Evolutionary conservation across 2,797 vertebrate genomes (phyloP), one percentile per base, ranked within the genome.

Genomic region (Macropus fuliginosus): DNA sequence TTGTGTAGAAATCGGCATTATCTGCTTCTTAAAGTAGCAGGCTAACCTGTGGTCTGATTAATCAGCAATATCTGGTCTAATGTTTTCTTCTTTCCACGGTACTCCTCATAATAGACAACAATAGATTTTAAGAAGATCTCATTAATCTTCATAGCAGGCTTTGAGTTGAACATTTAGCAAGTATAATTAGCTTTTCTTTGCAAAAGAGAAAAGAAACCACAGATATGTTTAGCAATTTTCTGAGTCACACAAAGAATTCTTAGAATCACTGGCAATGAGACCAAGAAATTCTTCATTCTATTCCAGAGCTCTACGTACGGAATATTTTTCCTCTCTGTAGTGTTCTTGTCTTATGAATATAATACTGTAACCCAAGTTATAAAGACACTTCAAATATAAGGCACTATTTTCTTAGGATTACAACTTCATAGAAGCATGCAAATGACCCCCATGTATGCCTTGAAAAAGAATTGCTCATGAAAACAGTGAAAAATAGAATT

Each of bases 401-500:
- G 16, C 55, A 29, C 16, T 81, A 10, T 93, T 93, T 92, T 94
- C 34, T 87, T 62, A 89, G 18, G 56, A 93, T 46, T 91, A 50
- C 94, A 24, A 92, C 9, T 91, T 91, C 50, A 54, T 55, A 55
- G 54, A 95, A 92, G 2, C 91, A 31, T 93, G 40, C 18, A 96
- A 91, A 93, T 94, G 16, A 96, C 57, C 57, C 40, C 21, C 34
- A 93, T 18, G 12, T 91, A 6, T 95, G 54, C 31, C n/a, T 27
- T 91, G 3, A 74, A 54, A 95, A 94, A 93, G 50, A 91, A 54
- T 54, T 95, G 16, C 31, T 92, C 57, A 56, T 56, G 81, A 93
- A 96, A 96, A 91, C 3, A 13, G 91, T 9, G 92, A 87, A 57
- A 95, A 96, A 92, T 95, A 29, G 18, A 94, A 94, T 94, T 90